These are phyloP conservation scores for Apamea anceps DNA, from an alignment of 2,888 invertebrate species.

Conservation along the genomic window DNA sequence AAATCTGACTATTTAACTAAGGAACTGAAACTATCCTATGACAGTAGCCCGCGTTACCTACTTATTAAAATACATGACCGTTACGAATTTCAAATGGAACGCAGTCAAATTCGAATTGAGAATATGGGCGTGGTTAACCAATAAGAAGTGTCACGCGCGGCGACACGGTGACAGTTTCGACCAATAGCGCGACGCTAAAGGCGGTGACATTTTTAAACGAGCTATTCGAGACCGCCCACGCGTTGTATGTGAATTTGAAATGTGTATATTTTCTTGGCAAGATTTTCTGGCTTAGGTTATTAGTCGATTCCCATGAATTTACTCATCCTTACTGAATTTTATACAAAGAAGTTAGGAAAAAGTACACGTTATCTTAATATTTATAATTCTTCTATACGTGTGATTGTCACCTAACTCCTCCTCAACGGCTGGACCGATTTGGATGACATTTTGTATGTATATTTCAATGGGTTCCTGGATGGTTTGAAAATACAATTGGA, in stretches of 20 bases:
- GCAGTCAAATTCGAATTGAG: conserved; percentile 60
- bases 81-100: conserved; percentile 59
- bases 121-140: conserved; percentile 83
- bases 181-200: conserved; percentile 80
- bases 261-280: conserved; percentile 18
- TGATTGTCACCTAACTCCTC: no score
- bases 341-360: background rate
- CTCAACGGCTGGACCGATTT: no score
- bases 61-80: conserved; percentile 39
- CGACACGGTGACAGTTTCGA: conserved; percentile 87
- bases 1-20: background rate
- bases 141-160: conserved; percentile 85
- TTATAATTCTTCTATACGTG: no score
- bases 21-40: conserved; percentile 10
- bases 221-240: conserved; percentile 79
- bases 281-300: background rate
- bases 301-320: background rate
- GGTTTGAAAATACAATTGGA: no score
- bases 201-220: conserved; percentile 86
- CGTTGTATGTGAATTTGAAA: conserved; percentile 31
- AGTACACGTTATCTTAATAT: background rate
- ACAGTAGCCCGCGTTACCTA: conserved; percentile 17
- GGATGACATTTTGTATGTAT: no score
- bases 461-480: no score
- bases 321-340: background rate